Evolutionary conservation across 1,140 invertebrate genomes (phyloP), one percentile per base, ranked within the genome.

Genomic region (Anastrepha ludens): DNA sequence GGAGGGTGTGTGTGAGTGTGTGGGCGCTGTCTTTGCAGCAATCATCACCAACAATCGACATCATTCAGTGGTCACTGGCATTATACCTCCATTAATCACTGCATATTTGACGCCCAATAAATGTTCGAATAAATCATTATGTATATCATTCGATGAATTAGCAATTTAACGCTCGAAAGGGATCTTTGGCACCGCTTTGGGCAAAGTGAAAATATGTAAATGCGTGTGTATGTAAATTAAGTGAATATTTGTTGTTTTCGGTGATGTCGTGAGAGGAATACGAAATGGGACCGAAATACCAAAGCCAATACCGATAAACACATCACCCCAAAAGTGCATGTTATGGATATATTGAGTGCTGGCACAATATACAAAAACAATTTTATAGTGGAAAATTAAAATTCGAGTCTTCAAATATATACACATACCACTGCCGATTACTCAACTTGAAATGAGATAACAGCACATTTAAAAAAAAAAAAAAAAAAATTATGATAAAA

Each of bases 11-110:
- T 15, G 15, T 47, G n/a, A 20, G 47, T 15, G 47, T 55, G 74
- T 50, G 8, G 7, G 74, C 15, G 39, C 0, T 47, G 4, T n/a
- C 41, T 17, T 9, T 81, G 74, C 74, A 81, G 47, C 17, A 78
- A 78, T 55, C 15, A 55, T 78, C 13, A 7, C n/a, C 74, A 74
- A 11, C 70, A 74, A 74, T 74, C 41, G 74, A 81, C 74, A 20
- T 20, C 74, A 47, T 81, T 81, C 47, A n/a, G n/a, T 81, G 50
- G 74, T 81, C 74, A 81, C 74, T 81, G 47, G 74, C 74, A 81
- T 81, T 81, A 20, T 41, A n/a, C 74, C 29, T n/a, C 9, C 74
- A 81, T 81, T 81, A 81, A 81, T 81, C 74, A 81, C 47, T n/a
- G 47, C 20, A 47, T n/a, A 81, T 81, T 81, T 81, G 41, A 44